Base-by-base conservation (phyloP, 2,113 vertebrate genomes). In the Gobius niger region DNA sequence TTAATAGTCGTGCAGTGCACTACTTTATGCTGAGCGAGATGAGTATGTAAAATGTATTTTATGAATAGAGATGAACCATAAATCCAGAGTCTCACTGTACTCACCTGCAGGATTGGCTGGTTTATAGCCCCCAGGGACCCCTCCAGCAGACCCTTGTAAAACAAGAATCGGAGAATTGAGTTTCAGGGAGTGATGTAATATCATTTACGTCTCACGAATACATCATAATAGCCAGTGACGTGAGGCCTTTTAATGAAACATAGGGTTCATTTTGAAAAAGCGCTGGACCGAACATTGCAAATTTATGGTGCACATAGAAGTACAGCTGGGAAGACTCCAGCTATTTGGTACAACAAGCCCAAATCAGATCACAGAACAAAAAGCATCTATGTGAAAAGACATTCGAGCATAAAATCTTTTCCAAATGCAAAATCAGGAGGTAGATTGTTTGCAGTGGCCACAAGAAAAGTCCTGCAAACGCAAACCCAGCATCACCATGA, bases 31-130 rank as follows among this genome's bases (percentile, higher is more conserved):
- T 2, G 63, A 73, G 57, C 19, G 46, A 85, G 67, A 77, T 57
- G 63, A 9, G 14, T 60, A 50, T 65, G 24, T 61, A 47, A 66
- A 78, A 56, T 1, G 8, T 16, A 65, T 63, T 70, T 69, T 67
- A 56, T 56, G 63, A 24, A 60, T 18, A 11, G 15, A 14, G 3
- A 19, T 57, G 19, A 65, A 74, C 65, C 52, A 72, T 78, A 63
- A 76, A 73, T 72, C 16, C 11, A 60, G 53, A 13, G 42, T 71
- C 13, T 74, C 18, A 15, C 16, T 47, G 15, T 56, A 73, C 88
- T 88, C 76, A 93, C 93, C 91, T 82, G 75, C 87, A 82, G 90
- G 65, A 84, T 93, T 94, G 14, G 87, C 88, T 65, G 90, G 91
- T 85, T 93, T 93, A 78, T 88, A 92, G 74, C 89, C 90, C 0